Percentiles rank a stretch among this genome's conserved stretches.
These are phyloP conservation scores for Drosophila fuyamai DNA, from an alignment of 1,140 invertebrate genomes.

Conservation along the genomic window DNA sequence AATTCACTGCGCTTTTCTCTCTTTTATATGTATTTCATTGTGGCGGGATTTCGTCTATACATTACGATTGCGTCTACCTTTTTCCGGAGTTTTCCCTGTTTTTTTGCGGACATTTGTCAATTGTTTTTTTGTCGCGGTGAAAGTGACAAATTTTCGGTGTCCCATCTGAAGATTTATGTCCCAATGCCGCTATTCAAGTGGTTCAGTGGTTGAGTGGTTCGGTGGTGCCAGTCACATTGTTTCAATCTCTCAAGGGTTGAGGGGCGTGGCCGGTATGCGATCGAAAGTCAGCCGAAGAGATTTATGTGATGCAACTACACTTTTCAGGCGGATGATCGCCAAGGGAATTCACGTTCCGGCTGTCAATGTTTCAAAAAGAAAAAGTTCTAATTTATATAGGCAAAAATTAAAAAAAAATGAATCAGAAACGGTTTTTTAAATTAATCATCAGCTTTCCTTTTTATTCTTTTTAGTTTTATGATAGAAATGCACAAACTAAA, in stretches of 20 bases:
- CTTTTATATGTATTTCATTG: slow-evolving; percentile 28
- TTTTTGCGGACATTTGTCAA: slow-evolving; percentile 66
- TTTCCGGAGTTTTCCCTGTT: slow-evolving; percentile 30
- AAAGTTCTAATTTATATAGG: no score
- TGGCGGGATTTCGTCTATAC: slow-evolving; percentile 21
- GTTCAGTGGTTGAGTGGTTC: slow-evolving; percentile 63
- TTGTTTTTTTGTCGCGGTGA: slow-evolving; percentile 56
- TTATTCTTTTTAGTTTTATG: no score
- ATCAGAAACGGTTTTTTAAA: no score
- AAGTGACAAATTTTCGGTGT: slow-evolving; percentile 71
- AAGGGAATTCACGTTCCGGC: slow-evolving; percentile 5
- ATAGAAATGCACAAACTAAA: no score
- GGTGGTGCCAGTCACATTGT: slow-evolving; percentile 15
- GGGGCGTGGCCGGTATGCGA: slow-evolving; percentile 54
- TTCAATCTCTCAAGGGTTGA: slow-evolving; percentile 62
- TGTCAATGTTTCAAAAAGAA: not conserved
- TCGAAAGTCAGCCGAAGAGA: slow-evolving; percentile 47
- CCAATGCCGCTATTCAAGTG: slow-evolving; percentile 58
- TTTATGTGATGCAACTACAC: slow-evolving; percentile 38
- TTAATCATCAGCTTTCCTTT: no score
- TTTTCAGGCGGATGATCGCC: slow-evolving; percentile 10
- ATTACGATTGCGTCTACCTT: slow-evolving; percentile 22
- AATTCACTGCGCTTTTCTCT: slow-evolving; percentile 44
- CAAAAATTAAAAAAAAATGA: no score
- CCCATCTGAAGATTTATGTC: slow-evolving; percentile 69